Conservation (phyloP, 1,140 invertebrate genomes). For the Cryptotermes secundus region DNA sequence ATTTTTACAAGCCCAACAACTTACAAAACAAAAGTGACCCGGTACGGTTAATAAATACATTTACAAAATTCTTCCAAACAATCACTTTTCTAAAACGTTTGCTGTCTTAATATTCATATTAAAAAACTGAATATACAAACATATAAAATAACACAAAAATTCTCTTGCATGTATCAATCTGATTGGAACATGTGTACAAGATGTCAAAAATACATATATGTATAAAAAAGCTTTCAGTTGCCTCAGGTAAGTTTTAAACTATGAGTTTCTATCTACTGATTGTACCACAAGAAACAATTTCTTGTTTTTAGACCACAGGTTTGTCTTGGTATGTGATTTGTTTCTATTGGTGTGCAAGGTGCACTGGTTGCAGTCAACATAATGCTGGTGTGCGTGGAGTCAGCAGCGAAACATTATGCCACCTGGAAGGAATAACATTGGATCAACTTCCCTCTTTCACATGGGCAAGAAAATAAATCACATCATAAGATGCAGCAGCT, state of each 20-base stretch:
- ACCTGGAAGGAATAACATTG: neutral
- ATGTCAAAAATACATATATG: neutral
- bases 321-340: neutral
- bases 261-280: neutral
- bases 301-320: too few relatives aligned
- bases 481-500: too few relatives aligned
- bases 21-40: neutral
- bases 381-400: neutral
- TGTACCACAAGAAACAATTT: too few relatives aligned
- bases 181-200: neutral
- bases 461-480: too few relatives aligned
- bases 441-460: too few relatives aligned
- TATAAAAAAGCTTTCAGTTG: neutral
- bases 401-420: slow-evolving; percentile 20
- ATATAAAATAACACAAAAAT: neutral
- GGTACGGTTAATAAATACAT: neutral
- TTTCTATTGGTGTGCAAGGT: neutral
- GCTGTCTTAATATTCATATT: neutral
- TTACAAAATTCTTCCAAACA: neutral
- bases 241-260: neutral
- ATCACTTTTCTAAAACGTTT: neutral
- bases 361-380: neutral
- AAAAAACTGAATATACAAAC: neutral
- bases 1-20: neutral
- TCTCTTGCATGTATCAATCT: neutral